Evolutionary conservation across 2,888 invertebrate genomes (phyloP).

Genomic region (Smittia aterrima): DNA sequence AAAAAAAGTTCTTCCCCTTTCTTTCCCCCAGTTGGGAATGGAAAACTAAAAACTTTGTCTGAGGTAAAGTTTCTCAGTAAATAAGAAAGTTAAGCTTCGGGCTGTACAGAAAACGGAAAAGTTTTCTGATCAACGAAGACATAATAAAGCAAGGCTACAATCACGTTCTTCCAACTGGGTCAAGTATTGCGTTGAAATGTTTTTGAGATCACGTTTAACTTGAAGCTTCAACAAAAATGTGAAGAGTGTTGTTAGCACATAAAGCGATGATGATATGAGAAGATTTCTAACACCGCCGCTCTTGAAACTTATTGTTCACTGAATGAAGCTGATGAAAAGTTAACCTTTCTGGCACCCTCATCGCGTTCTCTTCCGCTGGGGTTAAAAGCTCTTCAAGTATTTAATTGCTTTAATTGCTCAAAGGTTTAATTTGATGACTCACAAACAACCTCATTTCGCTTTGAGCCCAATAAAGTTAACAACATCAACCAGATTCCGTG

Average conservation of each 20-base stretch:
- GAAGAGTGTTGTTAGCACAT: too few species aligned
- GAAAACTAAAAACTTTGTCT: too few species aligned
- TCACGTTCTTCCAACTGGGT: neutral
- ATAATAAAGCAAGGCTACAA: too few species aligned
- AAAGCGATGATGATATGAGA: too few species aligned
- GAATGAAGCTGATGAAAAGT: neutral
- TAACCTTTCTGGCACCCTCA: neutral
- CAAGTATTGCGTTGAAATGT: neutral
- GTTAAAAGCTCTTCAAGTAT: neutral
- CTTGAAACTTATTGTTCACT: too few species aligned
- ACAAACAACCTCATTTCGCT: neutral
- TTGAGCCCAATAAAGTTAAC: neutral
- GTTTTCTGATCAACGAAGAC: neutral
- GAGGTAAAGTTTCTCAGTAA: too few species aligned
- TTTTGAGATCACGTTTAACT: too few species aligned
- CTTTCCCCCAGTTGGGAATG: neutral
- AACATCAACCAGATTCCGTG: neutral
- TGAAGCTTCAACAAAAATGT: too few species aligned
- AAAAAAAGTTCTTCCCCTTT: neutral
- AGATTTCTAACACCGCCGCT: too few species aligned
- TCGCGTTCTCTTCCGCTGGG: neutral
- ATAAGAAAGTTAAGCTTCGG: too few species aligned
- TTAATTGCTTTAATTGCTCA: slow-evolving; percentile 2
- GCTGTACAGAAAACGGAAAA: neutral
- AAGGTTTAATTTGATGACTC: neutral